These are phyloP conservation scores for Motacilla alba DNA, from an alignment of 2,113 vertebrate species.

Conservation along the genomic window DNA sequence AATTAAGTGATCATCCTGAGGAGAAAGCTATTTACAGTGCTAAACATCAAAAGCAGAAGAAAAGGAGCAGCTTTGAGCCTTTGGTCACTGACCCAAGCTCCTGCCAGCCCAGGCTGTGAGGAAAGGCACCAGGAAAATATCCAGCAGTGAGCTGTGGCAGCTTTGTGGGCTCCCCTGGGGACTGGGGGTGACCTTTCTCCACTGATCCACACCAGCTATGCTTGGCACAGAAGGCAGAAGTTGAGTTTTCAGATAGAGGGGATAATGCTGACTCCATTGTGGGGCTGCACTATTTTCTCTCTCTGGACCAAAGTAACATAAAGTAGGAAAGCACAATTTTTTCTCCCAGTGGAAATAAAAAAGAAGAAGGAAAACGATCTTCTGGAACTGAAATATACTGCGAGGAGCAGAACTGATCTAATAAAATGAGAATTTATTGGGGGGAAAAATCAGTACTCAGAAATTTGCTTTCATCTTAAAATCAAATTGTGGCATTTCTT, in stretches of 20 bases:
- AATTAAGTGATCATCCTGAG: background rate
- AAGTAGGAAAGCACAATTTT: background rate
- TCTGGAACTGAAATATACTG: background rate
- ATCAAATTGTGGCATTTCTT: constrained; percentile 1
- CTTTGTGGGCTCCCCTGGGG: background rate
- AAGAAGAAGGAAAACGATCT: background rate
- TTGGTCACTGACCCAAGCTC: background rate
- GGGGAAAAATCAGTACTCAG: background rate
- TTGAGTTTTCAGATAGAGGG: background rate
- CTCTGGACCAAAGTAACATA: background rate
- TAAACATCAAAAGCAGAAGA: background rate
- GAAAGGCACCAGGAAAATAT: background rate
- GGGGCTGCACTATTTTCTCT: background rate
- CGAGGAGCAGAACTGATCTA: background rate
- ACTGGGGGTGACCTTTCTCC: background rate
- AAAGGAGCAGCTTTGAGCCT: background rate
- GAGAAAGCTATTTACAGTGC: background rate
- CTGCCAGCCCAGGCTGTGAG: background rate
- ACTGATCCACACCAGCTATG: background rate
- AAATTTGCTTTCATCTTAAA: background rate
- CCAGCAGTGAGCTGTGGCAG: background rate
- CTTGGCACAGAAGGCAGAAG: background rate
- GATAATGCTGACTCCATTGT: background rate
- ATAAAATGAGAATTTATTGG: background rate
- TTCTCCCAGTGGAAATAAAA: background rate